Evolutionary conservation across 2,113 vertebrate species (phyloP).

Genomic region (Empidonax traillii): DNA sequence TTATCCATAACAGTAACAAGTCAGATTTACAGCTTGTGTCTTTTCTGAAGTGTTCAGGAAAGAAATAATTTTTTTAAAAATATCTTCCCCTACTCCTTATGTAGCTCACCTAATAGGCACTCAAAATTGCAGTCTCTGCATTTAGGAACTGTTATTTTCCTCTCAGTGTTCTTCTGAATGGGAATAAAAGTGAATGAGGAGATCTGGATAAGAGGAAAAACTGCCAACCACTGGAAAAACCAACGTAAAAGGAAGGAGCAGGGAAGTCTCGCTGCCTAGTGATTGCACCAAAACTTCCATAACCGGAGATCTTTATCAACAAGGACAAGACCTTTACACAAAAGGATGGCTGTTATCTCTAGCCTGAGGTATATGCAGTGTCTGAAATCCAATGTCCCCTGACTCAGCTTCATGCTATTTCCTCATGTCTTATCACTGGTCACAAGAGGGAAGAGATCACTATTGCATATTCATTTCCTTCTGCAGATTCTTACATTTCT

Average conservation of each 20-base stretch:
- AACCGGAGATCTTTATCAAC: not conserved
- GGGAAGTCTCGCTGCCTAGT: not conserved
- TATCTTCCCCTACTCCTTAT: not conserved
- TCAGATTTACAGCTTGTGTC: not conserved
- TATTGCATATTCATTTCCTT: not conserved
- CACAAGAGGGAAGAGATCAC: not conserved
- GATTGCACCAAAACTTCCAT: not conserved
- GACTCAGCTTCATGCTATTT: not conserved
- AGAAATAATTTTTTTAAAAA: not conserved
- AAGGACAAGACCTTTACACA: not conserved
- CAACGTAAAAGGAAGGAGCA: not conserved
- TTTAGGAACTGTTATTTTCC: not conserved
- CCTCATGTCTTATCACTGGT: not conserved
- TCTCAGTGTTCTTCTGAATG: not conserved
- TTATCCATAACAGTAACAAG: not conserved
- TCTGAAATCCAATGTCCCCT: not conserved
- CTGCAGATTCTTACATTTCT: not conserved
- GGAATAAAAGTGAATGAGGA: not conserved
- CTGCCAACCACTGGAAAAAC: not conserved
- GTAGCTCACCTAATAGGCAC: fast-evolving
- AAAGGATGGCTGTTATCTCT: not conserved
- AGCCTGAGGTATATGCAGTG: not conserved
- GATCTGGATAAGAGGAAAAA: not conserved
- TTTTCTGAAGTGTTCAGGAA: not conserved
- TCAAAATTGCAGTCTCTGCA: not conserved